These are phyloP conservation scores for Entomobrya proxima DNA, from an alignment of 2,888 invertebrate genomes.

Conservation along the genomic window DNA sequence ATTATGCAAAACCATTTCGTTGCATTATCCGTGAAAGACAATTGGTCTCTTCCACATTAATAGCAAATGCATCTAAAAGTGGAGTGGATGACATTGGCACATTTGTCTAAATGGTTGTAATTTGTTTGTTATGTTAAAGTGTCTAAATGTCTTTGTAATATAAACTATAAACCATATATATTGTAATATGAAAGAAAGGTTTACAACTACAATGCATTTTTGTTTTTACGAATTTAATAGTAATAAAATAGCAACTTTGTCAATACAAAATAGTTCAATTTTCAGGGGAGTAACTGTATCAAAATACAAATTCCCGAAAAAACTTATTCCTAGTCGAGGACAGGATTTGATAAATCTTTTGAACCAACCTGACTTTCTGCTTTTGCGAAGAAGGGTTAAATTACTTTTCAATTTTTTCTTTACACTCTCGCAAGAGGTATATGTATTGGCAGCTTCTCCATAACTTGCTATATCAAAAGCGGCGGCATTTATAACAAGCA, in stretches of 20 bases:
- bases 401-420: neutral
- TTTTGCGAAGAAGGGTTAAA: neutral
- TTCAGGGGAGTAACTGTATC: neutral
- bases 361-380: neutral
- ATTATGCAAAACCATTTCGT: constrained; percentile 64
- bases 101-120: constrained; percentile 34
- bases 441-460: neutral
- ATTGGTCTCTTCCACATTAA: constrained; percentile 30
- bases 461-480: neutral
- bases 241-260: neutral
- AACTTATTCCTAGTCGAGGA: neutral
- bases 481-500: neutral
- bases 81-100: constrained; percentile 12
- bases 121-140: too few relatives aligned
- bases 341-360: neutral
- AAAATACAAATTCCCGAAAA: neutral
- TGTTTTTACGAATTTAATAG: neutral
- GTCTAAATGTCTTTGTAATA: too few relatives aligned
- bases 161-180: too few relatives aligned
- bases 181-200: too few relatives aligned
- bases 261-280: constrained; percentile 10
- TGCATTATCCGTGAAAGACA: constrained; percentile 60
- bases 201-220: too few relatives aligned
- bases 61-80: constrained; percentile 16
- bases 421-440: neutral